phyloP scores from a whole-genome alignment of 2,797 vertebrate genomes.

The Rhincodon typus region DNA sequence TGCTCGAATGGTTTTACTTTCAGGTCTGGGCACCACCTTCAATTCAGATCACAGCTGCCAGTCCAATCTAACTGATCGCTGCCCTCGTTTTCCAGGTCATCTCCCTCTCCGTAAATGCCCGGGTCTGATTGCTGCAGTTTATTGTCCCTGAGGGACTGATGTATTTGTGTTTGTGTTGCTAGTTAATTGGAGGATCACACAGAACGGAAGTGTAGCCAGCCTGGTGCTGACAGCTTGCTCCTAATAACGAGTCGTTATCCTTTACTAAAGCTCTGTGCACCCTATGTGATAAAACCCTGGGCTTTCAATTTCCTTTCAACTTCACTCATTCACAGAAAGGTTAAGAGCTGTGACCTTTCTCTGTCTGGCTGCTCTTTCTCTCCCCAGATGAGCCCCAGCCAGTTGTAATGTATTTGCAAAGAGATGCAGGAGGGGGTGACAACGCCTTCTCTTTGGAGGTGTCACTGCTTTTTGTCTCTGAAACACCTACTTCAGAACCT shows the following conservation, averaged over 20 bases:
- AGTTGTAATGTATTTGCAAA: not conserved
- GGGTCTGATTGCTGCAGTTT: not conserved
- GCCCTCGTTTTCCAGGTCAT: constrained; percentile 11
- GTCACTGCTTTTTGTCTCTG: not conserved
- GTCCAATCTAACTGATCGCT: not conserved
- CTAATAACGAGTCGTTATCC: constrained; percentile 30
- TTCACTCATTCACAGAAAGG: not conserved
- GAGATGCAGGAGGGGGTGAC: not conserved
- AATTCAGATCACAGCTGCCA: not conserved
- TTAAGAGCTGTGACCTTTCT: constrained; percentile 27
- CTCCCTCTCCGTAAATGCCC: not conserved
- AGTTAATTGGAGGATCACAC: constrained; percentile 31
- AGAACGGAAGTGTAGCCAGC: not conserved
- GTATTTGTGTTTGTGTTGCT: constrained; percentile 26
- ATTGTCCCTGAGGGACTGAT: constrained; percentile 23
- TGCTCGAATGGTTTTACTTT: not conserved
- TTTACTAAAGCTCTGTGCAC: not conserved
- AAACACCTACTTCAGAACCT: not conserved
- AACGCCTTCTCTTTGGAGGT: not conserved
- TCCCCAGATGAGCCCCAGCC: not conserved
- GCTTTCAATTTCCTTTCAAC: constrained; percentile 24
- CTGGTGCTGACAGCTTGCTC: constrained; percentile 20
- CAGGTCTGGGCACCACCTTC: not conserved
- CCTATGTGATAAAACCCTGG: constrained; percentile 21
- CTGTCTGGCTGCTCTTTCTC: not conserved